A percentile compares a stretch with the other conserved stretches of the same genome.
These are phyloP conservation scores for rat (Rattus norvegicus) DNA, from an alignment of 2,113 vertebrate genomes.

Conservation along the genomic window DNA sequence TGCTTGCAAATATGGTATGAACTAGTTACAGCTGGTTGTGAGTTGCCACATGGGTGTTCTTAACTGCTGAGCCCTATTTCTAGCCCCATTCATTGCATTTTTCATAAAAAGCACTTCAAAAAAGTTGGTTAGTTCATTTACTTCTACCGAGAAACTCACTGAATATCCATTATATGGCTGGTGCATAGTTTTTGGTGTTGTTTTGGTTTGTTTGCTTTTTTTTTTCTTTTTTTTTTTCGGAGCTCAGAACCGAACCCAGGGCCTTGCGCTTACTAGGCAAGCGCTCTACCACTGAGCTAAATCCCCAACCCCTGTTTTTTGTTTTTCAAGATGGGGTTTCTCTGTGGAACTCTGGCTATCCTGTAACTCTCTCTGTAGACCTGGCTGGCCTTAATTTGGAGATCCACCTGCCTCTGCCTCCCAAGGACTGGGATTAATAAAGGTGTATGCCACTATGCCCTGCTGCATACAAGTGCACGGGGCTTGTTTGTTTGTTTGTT, in stretches of 20 bases:
- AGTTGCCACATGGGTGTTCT: background rate
- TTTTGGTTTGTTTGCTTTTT: background rate
- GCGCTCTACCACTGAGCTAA: no score
- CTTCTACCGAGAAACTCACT: constrained; percentile 47
- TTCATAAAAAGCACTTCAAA: constrained; percentile 49
- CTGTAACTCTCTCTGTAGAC: background rate
- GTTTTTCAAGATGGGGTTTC: background rate
- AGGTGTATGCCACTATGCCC: background rate
- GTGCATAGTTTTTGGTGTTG: background rate
- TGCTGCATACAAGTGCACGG: no score
- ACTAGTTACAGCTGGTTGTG: background rate
- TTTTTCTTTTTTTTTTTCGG: no score
- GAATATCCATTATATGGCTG: constrained; percentile 36
- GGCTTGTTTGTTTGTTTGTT: no score
- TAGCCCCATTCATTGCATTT: background rate
- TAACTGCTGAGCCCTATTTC: background rate
- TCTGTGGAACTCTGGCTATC: background rate
- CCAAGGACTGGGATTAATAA: background rate
- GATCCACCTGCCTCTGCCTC: background rate
- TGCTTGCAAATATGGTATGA: background rate
- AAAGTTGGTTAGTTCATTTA: background rate
- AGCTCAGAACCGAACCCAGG: no score
- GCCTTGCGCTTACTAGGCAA: no score
- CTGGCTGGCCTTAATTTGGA: background rate
- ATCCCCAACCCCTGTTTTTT: background rate